phyloP scores from a whole-genome alignment of 2,113 vertebrate species.

The Crotalus tigris region DNA sequence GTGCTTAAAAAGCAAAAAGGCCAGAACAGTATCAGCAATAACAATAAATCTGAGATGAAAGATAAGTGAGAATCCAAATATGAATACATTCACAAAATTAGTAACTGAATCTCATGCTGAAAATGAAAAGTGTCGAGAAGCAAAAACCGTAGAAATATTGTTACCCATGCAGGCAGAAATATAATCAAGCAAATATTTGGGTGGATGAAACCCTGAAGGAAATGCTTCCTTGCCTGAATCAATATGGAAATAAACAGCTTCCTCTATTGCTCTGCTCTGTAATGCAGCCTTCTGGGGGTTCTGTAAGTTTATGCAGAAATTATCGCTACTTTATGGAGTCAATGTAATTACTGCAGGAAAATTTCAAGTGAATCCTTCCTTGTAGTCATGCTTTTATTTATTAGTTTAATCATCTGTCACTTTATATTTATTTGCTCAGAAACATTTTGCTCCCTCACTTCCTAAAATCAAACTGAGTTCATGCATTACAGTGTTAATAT shows the following conservation, averaged over 20 bases:
- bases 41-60: not conserved
- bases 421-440: not conserved
- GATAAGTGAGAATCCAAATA: not conserved
- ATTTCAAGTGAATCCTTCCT: not conserved
- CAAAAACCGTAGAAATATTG: not conserved
- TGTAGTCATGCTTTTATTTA: not conserved
- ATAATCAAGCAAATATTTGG: not conserved
- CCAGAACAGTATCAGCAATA: not conserved
- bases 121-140: not conserved
- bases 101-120: not conserved
- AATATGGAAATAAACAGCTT: not conserved
- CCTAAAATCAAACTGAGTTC: not conserved
- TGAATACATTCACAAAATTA: not conserved
- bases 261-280: not conserved
- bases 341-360: not conserved
- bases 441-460: not conserved
- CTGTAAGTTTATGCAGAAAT: not conserved
- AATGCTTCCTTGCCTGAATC: not conserved
- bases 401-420: not conserved
- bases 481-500: not conserved
- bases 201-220: not conserved
- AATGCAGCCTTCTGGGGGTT: not conserved
- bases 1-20: not conserved
- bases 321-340: not conserved
- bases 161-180: not conserved